Base-by-base conservation (phyloP, 2,797 vertebrate species). In the Diplodus puntazzo region DNA sequence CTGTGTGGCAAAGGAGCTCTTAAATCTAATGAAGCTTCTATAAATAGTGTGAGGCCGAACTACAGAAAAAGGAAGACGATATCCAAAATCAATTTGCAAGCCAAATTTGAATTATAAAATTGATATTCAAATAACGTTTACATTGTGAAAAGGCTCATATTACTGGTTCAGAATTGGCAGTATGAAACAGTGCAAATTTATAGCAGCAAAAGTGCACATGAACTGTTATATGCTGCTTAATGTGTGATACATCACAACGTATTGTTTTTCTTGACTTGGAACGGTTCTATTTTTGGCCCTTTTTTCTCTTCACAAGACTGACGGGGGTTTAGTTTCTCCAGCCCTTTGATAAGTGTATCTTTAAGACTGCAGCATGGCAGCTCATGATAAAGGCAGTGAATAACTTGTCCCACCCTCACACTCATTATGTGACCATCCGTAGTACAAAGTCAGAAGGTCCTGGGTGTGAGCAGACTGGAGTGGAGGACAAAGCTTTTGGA, bases 361-460 rank as follows among this genome's bases (percentile, higher is more conserved):
- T 83, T 63, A 77, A 84, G 67, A 86, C 46, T 79, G 77, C 80
- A 87, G 65, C 73, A 79, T 91, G 90, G 83, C 67, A 82, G 60
- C 65, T 75, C 64, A 70, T 18, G 90, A 91, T 90, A 90, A 92
- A 90, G 79, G 25, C 68, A 27, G 20, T 87, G 81, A 90, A 88
- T 87, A 61, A 70, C 46, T 18, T 64, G 80, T 58, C 66, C 75
- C 81, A 75, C 80, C 85, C 73, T 85, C 69, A 46, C 52, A 11
- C 49, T 81, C 73, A 83, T 87, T 85, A 86, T 90, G 62, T 30
- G 13, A 8, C 8, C 68, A 60, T 71, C 48, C 45, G 5, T 1
- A 62, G 59, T 65, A 82, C 81, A 66, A 30, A 80, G 77, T 77
- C 73, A 69, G 58, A 67, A 64, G 79, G 77, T 80, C 64, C 74